Evolutionary conservation across 2,888 invertebrate genomes (phyloP).

Genomic region (Gasteruption jaculator): DNA sequence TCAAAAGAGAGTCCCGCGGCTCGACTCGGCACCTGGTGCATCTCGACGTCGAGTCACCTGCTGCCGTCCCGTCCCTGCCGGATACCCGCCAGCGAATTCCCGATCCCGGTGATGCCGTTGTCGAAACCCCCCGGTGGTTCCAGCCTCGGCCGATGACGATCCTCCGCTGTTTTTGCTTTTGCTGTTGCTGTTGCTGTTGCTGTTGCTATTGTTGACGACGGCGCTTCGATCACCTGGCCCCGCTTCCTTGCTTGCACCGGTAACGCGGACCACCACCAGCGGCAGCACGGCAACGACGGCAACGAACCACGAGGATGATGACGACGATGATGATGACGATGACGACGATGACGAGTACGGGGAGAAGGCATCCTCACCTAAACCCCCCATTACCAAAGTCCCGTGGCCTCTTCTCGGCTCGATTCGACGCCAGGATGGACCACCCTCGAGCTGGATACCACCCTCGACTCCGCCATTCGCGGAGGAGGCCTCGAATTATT

Average conservation of each 20-base stretch:
- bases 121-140: conserved; percentile 13
- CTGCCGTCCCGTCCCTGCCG: conserved; percentile 26
- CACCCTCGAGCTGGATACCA: conserved; percentile 34
- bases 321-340: conserved; percentile 30
- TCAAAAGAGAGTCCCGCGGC: conserved; percentile 29
- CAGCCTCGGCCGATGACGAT: too few relatives aligned
- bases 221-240: too few relatives aligned
- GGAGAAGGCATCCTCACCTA: conserved; percentile 51
- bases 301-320: conserved; percentile 9
- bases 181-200: not conserved
- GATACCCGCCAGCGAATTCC: conserved; percentile 16
- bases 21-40: conserved; percentile 38
- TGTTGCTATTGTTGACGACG: not conserved
- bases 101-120: conserved; percentile 14
- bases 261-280: conserved; percentile 13
- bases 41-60: conserved; percentile 47
- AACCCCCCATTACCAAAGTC: conserved; percentile 50
- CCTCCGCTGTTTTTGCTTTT: not conserved
- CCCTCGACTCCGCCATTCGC: conserved; percentile 43
- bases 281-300: conserved; percentile 22
- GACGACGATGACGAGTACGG: conserved; percentile 42
- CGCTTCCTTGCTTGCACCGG: too few relatives aligned
- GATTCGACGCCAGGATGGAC: conserved; percentile 35
- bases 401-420: conserved; percentile 36
- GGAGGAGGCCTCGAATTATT: conserved; percentile 9